Evolutionary conservation across 2,888 invertebrate genomes (phyloP).

Genomic region (Camponotus fellah): DNA sequence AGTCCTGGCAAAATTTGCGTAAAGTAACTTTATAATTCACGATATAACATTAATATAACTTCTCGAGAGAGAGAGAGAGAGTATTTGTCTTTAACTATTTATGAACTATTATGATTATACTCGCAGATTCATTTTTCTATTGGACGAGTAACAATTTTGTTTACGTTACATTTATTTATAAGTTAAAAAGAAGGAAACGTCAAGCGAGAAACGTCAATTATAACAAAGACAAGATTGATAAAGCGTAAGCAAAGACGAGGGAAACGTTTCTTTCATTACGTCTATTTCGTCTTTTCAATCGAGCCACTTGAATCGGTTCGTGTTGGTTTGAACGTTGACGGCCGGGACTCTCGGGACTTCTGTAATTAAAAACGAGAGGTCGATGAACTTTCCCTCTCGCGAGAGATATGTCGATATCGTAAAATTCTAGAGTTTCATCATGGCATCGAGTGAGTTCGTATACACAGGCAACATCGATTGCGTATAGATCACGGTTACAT

Average conservation of each 20-base stretch:
- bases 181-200: not conserved
- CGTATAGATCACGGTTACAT: conserved; percentile 32
- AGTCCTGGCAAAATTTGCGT: conserved; percentile 24
- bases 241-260: conserved; percentile 11
- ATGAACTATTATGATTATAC: not conserved
- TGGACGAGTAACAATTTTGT: not conserved
- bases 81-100: not conserved
- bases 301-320: conserved; percentile 25
- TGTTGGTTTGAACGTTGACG: conserved; percentile 52
- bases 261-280: not conserved
- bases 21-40: conserved; percentile 18
- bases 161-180: not conserved
- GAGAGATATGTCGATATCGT: conserved; percentile 26
- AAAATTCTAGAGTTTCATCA: conserved; percentile 49
- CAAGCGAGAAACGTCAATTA: not conserved
- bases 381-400: conserved; percentile 20
- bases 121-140: not conserved
- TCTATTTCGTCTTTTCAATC: conserved; percentile 28
- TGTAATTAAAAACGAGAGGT: conserved; percentile 67
- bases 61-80: not conserved
- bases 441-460: conserved; percentile 39
- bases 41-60: not conserved
- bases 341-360: conserved; percentile 3
- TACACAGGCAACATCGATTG: conserved; percentile 17
- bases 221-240: not conserved